Base-by-base conservation (phyloP, 2,888 invertebrate genomes). In the Resseliella maxima region DNA sequence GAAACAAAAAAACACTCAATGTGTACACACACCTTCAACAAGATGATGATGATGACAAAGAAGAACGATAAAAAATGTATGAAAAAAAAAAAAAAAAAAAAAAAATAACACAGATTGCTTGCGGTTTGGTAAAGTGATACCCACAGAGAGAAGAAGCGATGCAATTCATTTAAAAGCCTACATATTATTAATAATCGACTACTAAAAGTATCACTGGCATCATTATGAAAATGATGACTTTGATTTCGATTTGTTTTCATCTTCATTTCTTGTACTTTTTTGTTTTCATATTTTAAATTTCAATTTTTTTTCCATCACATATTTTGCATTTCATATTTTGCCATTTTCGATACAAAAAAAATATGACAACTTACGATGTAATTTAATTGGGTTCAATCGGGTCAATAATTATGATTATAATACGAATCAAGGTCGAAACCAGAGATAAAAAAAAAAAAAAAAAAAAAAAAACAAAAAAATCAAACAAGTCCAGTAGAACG, bases 151-250 rank as follows among this genome's bases (percentile, higher is more conserved):
- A 72, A 31, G 72, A 72, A 72, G 72, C 72, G 72, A 72, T 72
- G 72, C 72, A 35, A 72, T 31, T 72, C 31, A 72, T 72, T 72
- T 72, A 72, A 72, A 72, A 72, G 72, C 72, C 72, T 72, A 72
- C 72, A 72, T 72, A 72, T 72, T 72, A 72, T 72, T 72, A 72
- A 50, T 50, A 50, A 72, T 72, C 72, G 72, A 72, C 72, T 72
- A 72, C 72, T 72, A 72, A 72, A 72, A 27, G n/a, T 72, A 72
- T 72, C 72, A 72, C 15, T 72, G 35, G 15, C 35, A 72, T 72
- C 31, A 15, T 72, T 72, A 27, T 8, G 41, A 50, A 72, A 72
- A 31, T 72, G 72, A 72, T 72, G 31, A 35, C 72, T 72, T 72
- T 72, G 72, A 72, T 59, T 59, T 59, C 5, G 59, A 59, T 24